Evolutionary conservation across 2,797 vertebrate species (phyloP).

Genomic region (Sorex maritimensis): DNA sequence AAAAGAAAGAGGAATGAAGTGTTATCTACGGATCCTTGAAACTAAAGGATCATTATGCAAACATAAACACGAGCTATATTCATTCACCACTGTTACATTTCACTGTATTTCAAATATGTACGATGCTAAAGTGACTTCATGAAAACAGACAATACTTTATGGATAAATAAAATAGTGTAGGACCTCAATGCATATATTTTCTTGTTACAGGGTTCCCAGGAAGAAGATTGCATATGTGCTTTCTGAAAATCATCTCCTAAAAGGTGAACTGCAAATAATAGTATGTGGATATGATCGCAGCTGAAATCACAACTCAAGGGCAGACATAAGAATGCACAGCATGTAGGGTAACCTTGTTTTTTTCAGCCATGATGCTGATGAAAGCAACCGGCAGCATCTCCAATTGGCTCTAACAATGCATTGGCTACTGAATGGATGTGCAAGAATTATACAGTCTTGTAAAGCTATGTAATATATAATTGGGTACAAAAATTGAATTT

Average conservation of each 20-base stretch:
- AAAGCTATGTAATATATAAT: neutral
- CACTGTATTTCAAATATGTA: slow-evolving; percentile 35
- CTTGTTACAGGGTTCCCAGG: neutral
- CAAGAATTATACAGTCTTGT: no score
- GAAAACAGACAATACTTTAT: slow-evolving; percentile 19
- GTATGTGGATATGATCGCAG: neutral
- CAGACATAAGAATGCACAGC: neutral
- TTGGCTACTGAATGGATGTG: neutral
- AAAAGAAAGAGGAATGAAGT: neutral
- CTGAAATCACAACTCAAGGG: neutral
- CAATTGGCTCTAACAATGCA: neutral
- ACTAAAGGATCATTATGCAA: neutral
- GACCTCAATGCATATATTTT: slow-evolving; percentile 28
- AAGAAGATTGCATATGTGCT: neutral
- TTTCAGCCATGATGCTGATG: neutral
- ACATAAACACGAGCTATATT: neutral
- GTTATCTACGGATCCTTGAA: slow-evolving; percentile 5
- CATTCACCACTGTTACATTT: neutral
- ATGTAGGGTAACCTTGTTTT: neutral
- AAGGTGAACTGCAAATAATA: slow-evolving; percentile 39
- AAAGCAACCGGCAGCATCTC: neutral
- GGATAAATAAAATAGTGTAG: neutral
- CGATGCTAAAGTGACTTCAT: slow-evolving; percentile 35
- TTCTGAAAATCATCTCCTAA: slow-evolving; percentile 16
- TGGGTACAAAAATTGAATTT: neutral